Evolutionary conservation across 2,888 invertebrate genomes (phyloP).

Genomic region (Scrobipalpa costella): DNA sequence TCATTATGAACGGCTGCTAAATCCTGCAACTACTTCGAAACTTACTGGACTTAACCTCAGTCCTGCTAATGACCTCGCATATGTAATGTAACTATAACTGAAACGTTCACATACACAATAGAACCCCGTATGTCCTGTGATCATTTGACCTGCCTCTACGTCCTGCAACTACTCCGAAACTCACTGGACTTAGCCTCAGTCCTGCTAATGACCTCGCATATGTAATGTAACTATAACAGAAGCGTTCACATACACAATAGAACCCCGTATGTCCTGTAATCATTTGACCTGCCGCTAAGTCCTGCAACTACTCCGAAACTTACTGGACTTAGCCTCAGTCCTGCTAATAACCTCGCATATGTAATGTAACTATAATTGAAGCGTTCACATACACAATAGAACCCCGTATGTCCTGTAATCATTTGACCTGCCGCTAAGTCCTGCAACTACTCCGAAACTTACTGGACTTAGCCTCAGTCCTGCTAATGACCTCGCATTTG

Average conservation of each 20-base stretch:
- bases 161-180: constrained; percentile 29
- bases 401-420: constrained; percentile 21
- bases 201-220: constrained; percentile 19
- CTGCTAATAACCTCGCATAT: constrained; percentile 19
- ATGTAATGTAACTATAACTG: neutral
- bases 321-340: constrained; percentile 24
- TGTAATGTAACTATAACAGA: neutral
- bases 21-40: constrained; percentile 28
- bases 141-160: no score
- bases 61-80: constrained; percentile 18
- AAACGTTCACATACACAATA: neutral
- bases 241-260: neutral
- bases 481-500: constrained; percentile 21
- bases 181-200: constrained; percentile 23
- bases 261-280: constrained; percentile 18
- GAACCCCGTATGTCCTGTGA: constrained; percentile 13
- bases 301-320: constrained; percentile 29
- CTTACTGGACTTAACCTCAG: constrained; percentile 24
- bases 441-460: constrained; percentile 28
- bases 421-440: constrained; percentile 33
- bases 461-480: constrained; percentile 23
- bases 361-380: neutral
- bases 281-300: constrained; percentile 33
- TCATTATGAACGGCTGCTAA: no score
- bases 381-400: neutral